Conservation (phyloP, 2,113 vertebrate species). For the Colossoma macropomum region DNA sequence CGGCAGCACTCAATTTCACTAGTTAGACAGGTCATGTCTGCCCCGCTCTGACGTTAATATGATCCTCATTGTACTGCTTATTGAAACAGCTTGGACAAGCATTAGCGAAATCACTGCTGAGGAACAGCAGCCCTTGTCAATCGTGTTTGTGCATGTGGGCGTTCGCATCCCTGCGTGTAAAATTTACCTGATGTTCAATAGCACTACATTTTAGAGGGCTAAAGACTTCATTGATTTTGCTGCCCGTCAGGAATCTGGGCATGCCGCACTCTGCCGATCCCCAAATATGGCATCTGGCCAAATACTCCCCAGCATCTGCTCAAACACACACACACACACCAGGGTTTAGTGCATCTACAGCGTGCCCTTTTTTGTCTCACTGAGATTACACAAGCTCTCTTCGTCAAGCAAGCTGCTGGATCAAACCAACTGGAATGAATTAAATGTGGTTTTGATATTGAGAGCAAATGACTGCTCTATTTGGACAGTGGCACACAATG, state of each 20-base stretch:
- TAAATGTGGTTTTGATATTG: slow-evolving; percentile 25
- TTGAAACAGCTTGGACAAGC: slow-evolving; percentile 46
- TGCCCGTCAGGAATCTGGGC: background rate
- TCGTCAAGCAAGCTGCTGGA: slow-evolving; percentile 10
- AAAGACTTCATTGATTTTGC: slow-evolving; percentile 43
- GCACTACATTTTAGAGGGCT: slow-evolving; percentile 14
- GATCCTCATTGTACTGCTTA: slow-evolving; percentile 28
- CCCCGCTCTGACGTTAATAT: slow-evolving; percentile 7
- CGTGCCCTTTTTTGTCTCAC: background rate
- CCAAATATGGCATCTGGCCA: slow-evolving; percentile 12
- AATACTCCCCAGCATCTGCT: slow-evolving; percentile 7
- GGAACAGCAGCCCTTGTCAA: background rate
- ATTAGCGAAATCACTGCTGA: slow-evolving; percentile 54
- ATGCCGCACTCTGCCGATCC: background rate
- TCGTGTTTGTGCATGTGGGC: background rate
- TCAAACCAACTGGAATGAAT: slow-evolving; percentile 23
- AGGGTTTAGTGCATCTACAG: slow-evolving; percentile 8
- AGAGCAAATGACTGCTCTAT: slow-evolving; percentile 24
- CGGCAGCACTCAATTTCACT: slow-evolving; percentile 27
- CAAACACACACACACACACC: background rate
- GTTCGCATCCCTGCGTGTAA: background rate
- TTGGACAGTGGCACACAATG: slow-evolving; percentile 22
- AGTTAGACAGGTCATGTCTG: slow-evolving; percentile 23
- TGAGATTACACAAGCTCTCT: slow-evolving; percentile 22
- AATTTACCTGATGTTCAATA: slow-evolving; percentile 8